Conservation (phyloP, 2,888 invertebrate species). For the Tachina grossa region DNA sequence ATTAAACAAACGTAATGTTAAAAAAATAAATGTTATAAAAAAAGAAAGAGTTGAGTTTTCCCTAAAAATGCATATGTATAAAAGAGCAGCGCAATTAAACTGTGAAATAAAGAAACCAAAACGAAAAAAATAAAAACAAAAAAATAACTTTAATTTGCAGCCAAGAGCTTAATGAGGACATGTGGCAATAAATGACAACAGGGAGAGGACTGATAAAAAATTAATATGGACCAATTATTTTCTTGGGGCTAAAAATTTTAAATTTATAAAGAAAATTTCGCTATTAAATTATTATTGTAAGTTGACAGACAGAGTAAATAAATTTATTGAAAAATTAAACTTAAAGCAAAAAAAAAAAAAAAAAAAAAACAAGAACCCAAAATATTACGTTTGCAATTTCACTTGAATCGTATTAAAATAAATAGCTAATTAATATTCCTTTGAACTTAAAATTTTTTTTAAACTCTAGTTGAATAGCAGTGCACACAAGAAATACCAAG, state of each 20-base stretch:
- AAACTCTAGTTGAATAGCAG: too few species aligned
- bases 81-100: conserved; percentile 57
- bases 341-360: too few species aligned
- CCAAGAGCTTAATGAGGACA: not conserved
- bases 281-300: too few species aligned
- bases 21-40: conserved; percentile 5
- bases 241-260: not conserved
- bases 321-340: too few species aligned
- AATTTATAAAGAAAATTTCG: not conserved
- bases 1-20: conserved; percentile 18
- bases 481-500: too few species aligned
- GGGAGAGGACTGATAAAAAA: not conserved
- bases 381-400: too few species aligned
- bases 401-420: too few species aligned
- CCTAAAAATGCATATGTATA: conserved; percentile 29
- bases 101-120: conserved; percentile 29
- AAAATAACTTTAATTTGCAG: conserved; percentile 4
- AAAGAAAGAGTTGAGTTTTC: not conserved
- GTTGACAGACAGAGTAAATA: too few species aligned
- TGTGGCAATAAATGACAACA: not conserved
- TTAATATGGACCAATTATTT: not conserved
- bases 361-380: too few species aligned
- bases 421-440: too few species aligned
- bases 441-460: too few species aligned
- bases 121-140: not conserved